Base-by-base conservation (phyloP, 2,797 vertebrate genomes). In the Falco novaeseelandiae region DNA sequence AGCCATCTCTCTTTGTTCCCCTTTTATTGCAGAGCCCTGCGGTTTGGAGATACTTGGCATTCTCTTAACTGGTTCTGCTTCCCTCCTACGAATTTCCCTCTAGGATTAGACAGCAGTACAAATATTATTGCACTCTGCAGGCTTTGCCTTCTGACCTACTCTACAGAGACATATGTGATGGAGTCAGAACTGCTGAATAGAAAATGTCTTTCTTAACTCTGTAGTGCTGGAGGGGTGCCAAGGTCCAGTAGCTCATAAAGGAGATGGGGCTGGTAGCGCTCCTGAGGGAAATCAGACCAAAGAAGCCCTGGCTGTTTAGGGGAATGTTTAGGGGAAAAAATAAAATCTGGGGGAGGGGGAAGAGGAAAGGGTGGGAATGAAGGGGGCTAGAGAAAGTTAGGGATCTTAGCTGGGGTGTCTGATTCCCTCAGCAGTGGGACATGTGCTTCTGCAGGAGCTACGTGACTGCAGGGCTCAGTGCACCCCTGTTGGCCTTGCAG, bases 111-210 rank as follows among this genome's bases (percentile, higher is more conserved):
- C 87, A 86, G 90, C 78, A 94, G 69, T 69, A 83, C 89, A 95
- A 93, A 94, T 90, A 87, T 97, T 95, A 96, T 90, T 89, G 91
- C 63, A 93, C 89, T 65, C 83, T 34, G 96, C 70, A 93, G 69
- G 83, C 73, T 89, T 93, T 96, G 87, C 89, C 90, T 96, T 93
- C 82, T 94, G 96, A 91, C 58, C 85, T 73, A 51, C 72, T 93
- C 87, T 96, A 49, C 69, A 87, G 89, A 95, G 65, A 78, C 77
- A 85, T 52, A 46, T 76, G 87, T 65, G 86, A 91, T 91, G 78
- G 69, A 94, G 70, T 66, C 78, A 89, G 90, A 54, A 55, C 44
- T 25, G 57, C 77, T 73, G 87, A 88, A 89, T 40, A 95, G 83
- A 92, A 96, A 94, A 96, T 52, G 51, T 90, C 78, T 90, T 86